phyloP scores from a whole-genome alignment of 2,888 invertebrate species.

The Automeris io region DNA sequence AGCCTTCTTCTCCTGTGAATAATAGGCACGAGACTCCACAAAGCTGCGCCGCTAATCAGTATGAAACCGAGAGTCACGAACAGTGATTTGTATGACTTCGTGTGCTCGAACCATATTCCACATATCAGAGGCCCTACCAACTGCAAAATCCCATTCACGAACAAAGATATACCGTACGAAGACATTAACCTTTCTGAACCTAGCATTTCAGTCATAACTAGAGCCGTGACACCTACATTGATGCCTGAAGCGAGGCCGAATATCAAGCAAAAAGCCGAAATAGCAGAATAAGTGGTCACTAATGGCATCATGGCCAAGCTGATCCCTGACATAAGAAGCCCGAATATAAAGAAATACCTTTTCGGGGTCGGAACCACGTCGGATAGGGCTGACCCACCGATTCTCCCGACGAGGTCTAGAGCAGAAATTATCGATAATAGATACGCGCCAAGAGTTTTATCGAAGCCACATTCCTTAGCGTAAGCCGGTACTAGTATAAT shows the following conservation, averaged over 20 bases:
- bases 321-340: conserved; percentile 85
- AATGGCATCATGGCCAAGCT: conserved; percentile 84
- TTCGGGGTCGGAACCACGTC: conserved; percentile 87
- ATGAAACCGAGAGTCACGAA: conserved; percentile 85
- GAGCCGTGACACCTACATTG: conserved; percentile 90
- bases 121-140: conserved; percentile 90
- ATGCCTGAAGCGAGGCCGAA: conserved; percentile 91
- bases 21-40: conserved; percentile 87
- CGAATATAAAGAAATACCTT: conserved; percentile 89
- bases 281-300: conserved; percentile 78
- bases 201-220: conserved; percentile 92
- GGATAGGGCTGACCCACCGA: conserved; percentile 90
- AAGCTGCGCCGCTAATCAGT: conserved; percentile 81
- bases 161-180: conserved; percentile 90
- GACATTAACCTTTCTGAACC: conserved; percentile 90
- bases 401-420: conserved; percentile 87
- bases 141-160: conserved; percentile 89
- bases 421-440: conserved; percentile 88
- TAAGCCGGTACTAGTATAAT: conserved; percentile 88
- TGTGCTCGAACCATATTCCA: conserved; percentile 81
- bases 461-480: conserved; percentile 82
- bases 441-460: conserved; percentile 83
- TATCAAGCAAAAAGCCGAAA: conserved; percentile 83
- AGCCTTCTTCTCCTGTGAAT: conserved; percentile 67
- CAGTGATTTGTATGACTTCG: conserved; percentile 82